Evolutionary conservation across 92 coral and sea anemone species (phyloP).

Genomic region (Zoanthus sociatus): DNA sequence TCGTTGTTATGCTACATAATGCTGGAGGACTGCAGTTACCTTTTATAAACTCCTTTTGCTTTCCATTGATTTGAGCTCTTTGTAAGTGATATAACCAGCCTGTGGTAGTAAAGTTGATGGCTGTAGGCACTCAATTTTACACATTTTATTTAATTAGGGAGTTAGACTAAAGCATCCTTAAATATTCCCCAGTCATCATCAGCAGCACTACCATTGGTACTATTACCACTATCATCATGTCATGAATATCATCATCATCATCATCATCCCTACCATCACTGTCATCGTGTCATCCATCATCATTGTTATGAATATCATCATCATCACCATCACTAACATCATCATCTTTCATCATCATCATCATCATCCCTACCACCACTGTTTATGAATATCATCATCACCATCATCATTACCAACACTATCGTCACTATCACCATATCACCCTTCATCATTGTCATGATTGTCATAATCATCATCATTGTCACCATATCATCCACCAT

Average conservation of each 20-base stretch:
- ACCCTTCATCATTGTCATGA: neutral
- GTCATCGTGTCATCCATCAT: neutral
- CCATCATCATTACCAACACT: neutral
- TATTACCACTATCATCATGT: neutral
- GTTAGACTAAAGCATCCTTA: neutral
- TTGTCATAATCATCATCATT: neutral
- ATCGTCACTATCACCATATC: neutral
- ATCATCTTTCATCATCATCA: neutral
- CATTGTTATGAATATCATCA: neutral
- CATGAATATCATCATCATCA: neutral
- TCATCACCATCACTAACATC: neutral
- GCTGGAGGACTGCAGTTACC: neutral
- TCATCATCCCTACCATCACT: too few relatives aligned
- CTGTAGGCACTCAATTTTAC: too few relatives aligned
- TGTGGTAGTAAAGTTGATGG: conserved; percentile 12
- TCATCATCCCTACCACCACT: neutral
- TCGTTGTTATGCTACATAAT: neutral
- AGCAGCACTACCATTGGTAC: neutral
- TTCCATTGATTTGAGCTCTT: conserved; percentile 52
- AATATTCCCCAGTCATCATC: neutral
- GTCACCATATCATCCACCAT: neutral
- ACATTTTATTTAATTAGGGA: neutral
- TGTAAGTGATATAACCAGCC: conserved; percentile 69
- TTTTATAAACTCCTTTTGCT: neutral
- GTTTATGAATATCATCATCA: neutral